Evolutionary conservation across 2,113 vertebrate species (phyloP), one percentile per base, ranked within the genome.

Genomic region (Rhinolophus ferrumequinum): DNA sequence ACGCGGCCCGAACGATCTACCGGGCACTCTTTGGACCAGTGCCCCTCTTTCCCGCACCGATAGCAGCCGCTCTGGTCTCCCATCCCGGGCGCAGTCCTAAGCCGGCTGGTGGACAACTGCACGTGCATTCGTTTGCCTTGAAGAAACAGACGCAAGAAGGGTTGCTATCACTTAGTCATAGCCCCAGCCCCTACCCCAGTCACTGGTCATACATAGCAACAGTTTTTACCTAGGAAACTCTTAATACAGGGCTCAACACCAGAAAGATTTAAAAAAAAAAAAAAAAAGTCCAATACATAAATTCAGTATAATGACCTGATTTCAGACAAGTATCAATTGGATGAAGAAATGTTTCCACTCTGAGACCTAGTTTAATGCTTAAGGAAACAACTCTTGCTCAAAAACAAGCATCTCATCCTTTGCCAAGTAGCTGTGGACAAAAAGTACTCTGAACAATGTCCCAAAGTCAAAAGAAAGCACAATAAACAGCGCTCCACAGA

Each of bases 61-160:
- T 99, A 99, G 99, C 99, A 99, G 99, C 99, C 99, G 98, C 99
- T 99, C 99, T 99, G 98, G 98, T 99, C 99, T 99, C 99, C 99
- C 99, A 99, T 99, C 98, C 99, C 99, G 98, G 99, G 99, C 98
- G 99, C 99, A 97, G 99, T 99, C 98, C 99, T 99, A 96, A 99
- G 99, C 98, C 99, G 99, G 99, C 99, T 99, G 99, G 99, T 99
- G 97, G 99, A 99, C 98, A 99, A 99, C 99, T 99, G 99, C 99
- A 99, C 99, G 98, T 99, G 99, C 99, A 99, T 99, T 99, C 99
- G 99, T 99, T 99, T 99, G 99, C 99, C 99, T 99, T 99, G 98
- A 99, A 99, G 99, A 97, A 99, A 99, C 99, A 99, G 97, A 99
- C 99, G 99, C 98, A 99, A 99, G 98, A 99, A 98, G 97, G 97